A percentile compares a stretch with the other conserved stretches of the same genome.
These are phyloP conservation scores for Dermatemys mawii DNA, from an alignment of 2,113 vertebrate species.

Conservation along the genomic window DNA sequence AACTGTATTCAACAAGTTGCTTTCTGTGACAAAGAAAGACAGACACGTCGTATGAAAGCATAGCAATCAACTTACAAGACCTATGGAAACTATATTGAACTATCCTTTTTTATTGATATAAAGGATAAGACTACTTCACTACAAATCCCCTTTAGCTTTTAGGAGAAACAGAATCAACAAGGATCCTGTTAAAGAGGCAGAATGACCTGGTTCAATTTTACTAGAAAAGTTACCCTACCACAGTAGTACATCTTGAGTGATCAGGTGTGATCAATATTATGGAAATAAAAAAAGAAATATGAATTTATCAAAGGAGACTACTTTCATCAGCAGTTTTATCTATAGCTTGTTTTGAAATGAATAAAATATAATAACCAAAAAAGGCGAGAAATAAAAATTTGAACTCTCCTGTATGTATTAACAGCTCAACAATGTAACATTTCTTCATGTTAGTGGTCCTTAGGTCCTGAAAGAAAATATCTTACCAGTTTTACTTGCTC, in stretches of 20 bases:
- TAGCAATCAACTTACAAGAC: neutral
- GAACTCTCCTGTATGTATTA: neutral
- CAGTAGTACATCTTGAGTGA: neutral
- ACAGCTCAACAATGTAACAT: neutral
- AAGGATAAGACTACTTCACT: neutral
- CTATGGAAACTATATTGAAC: neutral
- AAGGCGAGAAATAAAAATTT: no score
- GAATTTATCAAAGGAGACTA: neutral
- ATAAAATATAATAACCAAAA: neutral
- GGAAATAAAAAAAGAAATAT: neutral
- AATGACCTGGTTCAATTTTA: neutral
- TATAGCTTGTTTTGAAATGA: neutral
- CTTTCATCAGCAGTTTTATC: neutral
- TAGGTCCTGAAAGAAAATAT: rapidly evolving
- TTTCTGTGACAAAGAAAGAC: neutral
- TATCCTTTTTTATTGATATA: neutral
- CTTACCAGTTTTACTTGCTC: slow-evolving; percentile 95
- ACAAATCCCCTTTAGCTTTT: neutral
- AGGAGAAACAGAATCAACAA: neutral
- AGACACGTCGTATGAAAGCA: neutral
- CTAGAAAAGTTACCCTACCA: neutral
- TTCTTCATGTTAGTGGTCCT: rapidly evolving
- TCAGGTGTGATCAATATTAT: neutral
- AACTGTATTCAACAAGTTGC: neutral
- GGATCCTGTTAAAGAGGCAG: neutral